Evolutionary conservation across 2,888 invertebrate genomes (phyloP), one percentile per base, ranked within the genome.

Genomic region (Pseudococcus viburni): DNA sequence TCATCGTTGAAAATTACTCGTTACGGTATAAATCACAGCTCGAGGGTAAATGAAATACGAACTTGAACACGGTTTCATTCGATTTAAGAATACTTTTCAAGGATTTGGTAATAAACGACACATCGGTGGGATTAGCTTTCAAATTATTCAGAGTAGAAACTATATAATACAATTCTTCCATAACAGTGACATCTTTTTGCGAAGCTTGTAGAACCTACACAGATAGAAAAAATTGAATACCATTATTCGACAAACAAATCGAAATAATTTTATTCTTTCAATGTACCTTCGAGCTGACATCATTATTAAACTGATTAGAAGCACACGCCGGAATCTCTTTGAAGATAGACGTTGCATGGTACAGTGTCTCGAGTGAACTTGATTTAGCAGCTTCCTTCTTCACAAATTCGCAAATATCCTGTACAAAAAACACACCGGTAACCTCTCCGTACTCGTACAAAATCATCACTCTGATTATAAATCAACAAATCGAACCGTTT

Each of bases 111-210:
- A 88, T 88, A 55, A 88, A 59, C 5, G 88, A 48, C 22, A 77
- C 77, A 83, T 88, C 88, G 7, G 22, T 39, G 1, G 80, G 42
- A 33, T 51, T 55, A 3, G 88, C 59, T n/a, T 48, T 80, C 48
- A 88, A 39, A 42, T n/a, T 17, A 12, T 11, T 88, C 9, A 88
- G 46, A 77, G 51, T 88, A 12, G 83, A 83, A 19, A 55, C 85
- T 1, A 77, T 33, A n/a, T 88, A 85, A 85, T 73, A 88, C 22
- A 88, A 85, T 15, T 85, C 88, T 88, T 88, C 88, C 46, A 88
- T 51, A 19, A 33, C 4, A 55, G 59, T 15, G 8, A 26, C 19
- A 15, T 48, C 42, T 88, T 88, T 88, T 73, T 88, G 51, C 8
- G 83, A 17, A 12, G 83, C 51, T 11, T 59, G 64, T 33, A 86